Conservation (phyloP, 2,113 vertebrate genomes). For the Cinclus cinclus region DNA sequence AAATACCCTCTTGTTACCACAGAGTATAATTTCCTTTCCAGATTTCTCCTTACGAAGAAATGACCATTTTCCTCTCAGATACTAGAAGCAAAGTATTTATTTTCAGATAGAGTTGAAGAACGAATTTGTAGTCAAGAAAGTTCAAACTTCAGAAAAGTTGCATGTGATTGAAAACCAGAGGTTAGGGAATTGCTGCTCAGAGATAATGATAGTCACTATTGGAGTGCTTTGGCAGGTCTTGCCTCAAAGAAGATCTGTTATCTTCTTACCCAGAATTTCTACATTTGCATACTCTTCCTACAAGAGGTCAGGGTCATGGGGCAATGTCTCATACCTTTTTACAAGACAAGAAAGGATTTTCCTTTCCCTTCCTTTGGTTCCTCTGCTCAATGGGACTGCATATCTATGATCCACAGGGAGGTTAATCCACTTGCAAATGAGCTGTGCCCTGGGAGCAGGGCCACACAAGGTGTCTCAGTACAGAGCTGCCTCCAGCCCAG, state of each 20-base stretch:
- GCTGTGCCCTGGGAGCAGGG: background rate
- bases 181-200: background rate
- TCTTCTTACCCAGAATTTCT: background rate
- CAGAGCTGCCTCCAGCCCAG: background rate
- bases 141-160: background rate
- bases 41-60: background rate
- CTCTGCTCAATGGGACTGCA: background rate
- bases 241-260: background rate
- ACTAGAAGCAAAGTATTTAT: background rate
- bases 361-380: background rate
- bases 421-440: background rate
- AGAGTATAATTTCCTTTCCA: background rate
- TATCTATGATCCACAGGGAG: background rate
- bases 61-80: background rate
- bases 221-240: background rate
- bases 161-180: background rate
- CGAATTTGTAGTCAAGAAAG: background rate
- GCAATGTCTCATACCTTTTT: background rate
- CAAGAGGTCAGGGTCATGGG: background rate
- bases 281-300: background rate
- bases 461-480: accelerated
- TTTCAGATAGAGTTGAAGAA: background rate
- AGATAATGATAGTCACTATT: background rate
- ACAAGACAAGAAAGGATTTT: background rate
- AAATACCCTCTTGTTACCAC: background rate